These are phyloP conservation scores for Ormia ochracea DNA, from an alignment of 2,888 invertebrate species.

Conservation along the genomic window DNA sequence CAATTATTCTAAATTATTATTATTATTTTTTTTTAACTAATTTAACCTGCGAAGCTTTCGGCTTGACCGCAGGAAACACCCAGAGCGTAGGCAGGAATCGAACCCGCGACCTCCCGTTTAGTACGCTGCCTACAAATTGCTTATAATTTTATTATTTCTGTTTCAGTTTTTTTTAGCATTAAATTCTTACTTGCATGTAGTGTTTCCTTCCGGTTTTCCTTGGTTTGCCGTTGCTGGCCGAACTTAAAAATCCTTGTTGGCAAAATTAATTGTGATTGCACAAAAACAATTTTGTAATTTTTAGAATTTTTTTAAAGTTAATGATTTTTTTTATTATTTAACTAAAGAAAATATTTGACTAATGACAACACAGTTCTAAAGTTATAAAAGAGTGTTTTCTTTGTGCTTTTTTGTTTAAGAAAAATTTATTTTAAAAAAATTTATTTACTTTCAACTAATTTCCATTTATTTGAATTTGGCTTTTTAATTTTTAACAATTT, in stretches of 20 bases:
- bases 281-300: background rate
- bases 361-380: slow-evolving; percentile 33
- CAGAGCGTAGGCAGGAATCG: too few species aligned
- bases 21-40: too few species aligned
- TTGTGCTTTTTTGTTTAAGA: background rate
- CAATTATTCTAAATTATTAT: too few species aligned
- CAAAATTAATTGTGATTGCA: background rate
- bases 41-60: too few species aligned
- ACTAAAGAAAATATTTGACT: slow-evolving; percentile 57
- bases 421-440: slow-evolving; percentile 5
- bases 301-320: slow-evolving; percentile 31
- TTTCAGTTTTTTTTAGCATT: background rate
- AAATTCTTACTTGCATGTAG: slow-evolving; percentile 38
- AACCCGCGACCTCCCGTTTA: too few species aligned
- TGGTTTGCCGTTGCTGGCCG: background rate
- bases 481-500: slow-evolving; percentile 56
- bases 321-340: background rate
- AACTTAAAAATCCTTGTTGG: slow-evolving; percentile 40
- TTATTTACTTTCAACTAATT: slow-evolving; percentile 26
- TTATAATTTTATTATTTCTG: background rate
- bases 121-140: too few species aligned
- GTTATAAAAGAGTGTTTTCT: slow-evolving; percentile 26
- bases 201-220: slow-evolving; percentile 1
- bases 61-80: too few species aligned
- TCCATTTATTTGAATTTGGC: slow-evolving; percentile 29